Conservation (phyloP, 2,113 vertebrate genomes). For the Microtus pennsylvanicus region DNA sequence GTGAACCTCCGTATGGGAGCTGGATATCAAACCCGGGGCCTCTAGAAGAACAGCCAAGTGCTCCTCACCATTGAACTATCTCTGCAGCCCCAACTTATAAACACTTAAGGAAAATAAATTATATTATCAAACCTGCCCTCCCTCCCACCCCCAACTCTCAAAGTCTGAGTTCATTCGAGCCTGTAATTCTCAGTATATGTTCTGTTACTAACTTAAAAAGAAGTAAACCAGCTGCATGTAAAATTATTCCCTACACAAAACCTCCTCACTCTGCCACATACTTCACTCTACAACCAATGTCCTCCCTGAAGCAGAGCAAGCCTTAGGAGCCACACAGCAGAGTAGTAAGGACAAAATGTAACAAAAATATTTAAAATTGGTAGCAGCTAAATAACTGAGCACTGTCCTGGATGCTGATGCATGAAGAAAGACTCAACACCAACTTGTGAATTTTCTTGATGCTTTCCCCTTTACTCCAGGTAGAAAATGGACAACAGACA, state of each 20-base stretch:
- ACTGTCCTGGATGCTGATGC: neutral
- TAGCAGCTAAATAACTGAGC: neutral
- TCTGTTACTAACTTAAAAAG: neutral
- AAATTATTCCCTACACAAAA: slow-evolving; percentile 37
- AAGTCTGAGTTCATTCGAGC: neutral
- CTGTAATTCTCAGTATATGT: neutral
- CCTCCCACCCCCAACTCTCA: neutral
- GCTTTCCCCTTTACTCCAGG: neutral
- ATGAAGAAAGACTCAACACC: neutral
- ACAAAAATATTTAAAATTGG: neutral
- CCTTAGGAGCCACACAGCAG: neutral
- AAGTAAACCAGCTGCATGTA: neutral
- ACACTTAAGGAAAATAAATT: slow-evolving; percentile 3
- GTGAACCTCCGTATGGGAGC: neutral
- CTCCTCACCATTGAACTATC: neutral
- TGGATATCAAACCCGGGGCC: neutral
- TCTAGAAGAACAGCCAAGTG: neutral
- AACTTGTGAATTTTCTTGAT: neutral
- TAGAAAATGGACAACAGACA: slow-evolving; percentile 14
- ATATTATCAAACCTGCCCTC: neutral
- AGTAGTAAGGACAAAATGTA: neutral
- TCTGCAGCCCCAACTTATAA: neutral
- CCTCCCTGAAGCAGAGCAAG: slow-evolving; percentile 10
- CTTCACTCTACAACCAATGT: neutral
- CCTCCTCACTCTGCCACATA: neutral